Conservation (phyloP, 35 echinoderm and acorn worm genomes). For the Apostichopus japonicus region DNA sequence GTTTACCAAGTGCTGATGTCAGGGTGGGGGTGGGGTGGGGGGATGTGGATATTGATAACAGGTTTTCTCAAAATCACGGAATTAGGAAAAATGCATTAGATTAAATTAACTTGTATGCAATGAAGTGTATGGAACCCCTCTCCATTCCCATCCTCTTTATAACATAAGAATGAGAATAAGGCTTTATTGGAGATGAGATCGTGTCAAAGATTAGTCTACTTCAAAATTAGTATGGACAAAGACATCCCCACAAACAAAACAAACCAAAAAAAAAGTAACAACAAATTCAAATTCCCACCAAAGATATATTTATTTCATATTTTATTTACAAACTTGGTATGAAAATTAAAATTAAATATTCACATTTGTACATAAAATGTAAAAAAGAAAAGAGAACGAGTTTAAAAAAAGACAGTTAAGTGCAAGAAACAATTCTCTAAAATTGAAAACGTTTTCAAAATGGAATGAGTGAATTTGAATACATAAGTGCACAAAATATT, state of each 20-base stretch:
- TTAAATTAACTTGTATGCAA: too few species aligned
- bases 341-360: slow-evolving; percentile 32
- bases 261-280: not conserved
- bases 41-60: too few species aligned
- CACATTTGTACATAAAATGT: slow-evolving; percentile 33
- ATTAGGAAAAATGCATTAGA: too few species aligned
- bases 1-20: too few species aligned
- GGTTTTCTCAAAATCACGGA: too few species aligned
- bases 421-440: not conserved
- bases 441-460: not conserved
- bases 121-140: too few species aligned
- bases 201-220: too few species aligned
- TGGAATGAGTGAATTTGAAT: not conserved
- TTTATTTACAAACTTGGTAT: slow-evolving; percentile 34
- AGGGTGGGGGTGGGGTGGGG: too few species aligned
- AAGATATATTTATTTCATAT: slow-evolving; percentile 14
- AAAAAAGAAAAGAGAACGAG: not conserved
- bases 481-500: not conserved
- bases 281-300: not conserved
- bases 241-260: not conserved
- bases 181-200: too few species aligned
- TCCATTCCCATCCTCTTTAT: too few species aligned
- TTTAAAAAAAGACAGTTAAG: not conserved
- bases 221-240: too few species aligned
- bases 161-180: too few species aligned